phyloP scores from a whole-genome alignment of 2,888 invertebrate genomes.

The Dicroscelio sp. region DNA sequence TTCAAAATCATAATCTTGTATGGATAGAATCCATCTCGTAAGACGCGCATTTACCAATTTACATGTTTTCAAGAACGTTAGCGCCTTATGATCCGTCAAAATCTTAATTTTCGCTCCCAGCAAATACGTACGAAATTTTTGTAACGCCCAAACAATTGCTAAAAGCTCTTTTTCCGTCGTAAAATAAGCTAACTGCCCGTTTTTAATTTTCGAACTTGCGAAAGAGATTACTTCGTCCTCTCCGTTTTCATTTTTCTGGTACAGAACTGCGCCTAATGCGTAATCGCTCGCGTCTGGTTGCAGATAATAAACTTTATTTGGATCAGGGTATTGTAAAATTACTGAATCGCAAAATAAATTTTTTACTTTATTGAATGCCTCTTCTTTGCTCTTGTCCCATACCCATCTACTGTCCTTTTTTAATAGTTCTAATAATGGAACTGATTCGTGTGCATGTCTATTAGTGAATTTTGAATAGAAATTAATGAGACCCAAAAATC shows the following conservation, averaged over 20 bases:
- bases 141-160: conserved; percentile 68
- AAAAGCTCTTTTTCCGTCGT: conserved; percentile 79
- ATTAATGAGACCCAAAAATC: conserved; percentile 8
- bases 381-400: conserved; percentile 60
- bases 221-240: conserved; percentile 76
- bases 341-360: conserved; percentile 58
- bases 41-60: conserved; percentile 82
- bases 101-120: conserved; percentile 72
- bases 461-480: conserved; percentile 31
- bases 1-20: conserved; percentile 85
- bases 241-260: conserved; percentile 30
- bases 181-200: conserved; percentile 79
- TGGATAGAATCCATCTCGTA: conserved; percentile 84
- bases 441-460: conserved; percentile 20
- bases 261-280: conserved; percentile 56
- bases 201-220: conserved; percentile 80
- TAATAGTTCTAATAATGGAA: conserved; percentile 62
- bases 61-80: conserved; percentile 85
- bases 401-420: conserved; percentile 52
- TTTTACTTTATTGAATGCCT: conserved; percentile 65
- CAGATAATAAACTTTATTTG: neutral
- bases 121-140: conserved; percentile 85
- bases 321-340: neutral
- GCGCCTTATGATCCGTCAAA: conserved; percentile 86
- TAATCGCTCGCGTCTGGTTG: conserved; percentile 30